A percentile compares a stretch with the other conserved stretches of the same genome.
phyloP scores from a whole-genome alignment of 2,888 invertebrate genomes.

The Nycteola revayana region DNA sequence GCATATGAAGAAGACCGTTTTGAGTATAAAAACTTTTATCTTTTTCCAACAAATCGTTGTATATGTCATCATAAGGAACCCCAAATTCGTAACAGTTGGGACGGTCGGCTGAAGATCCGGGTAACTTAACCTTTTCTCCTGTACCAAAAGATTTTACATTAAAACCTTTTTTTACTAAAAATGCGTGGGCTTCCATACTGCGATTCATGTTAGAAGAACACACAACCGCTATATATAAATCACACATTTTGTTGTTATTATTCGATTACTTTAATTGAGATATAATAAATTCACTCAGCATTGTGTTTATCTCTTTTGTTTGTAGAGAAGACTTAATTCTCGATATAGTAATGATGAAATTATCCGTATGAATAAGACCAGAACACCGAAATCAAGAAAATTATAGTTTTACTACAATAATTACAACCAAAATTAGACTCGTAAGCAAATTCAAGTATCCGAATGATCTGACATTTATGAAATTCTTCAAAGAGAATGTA shows the following conservation, averaged over 20 bases:
- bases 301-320: no score
- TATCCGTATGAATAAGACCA: no score
- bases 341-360: neutral
- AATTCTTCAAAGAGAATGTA: no score
- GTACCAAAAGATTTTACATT: conserved; percentile 97
- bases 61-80: conserved; percentile 97
- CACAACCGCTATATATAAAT: conserved; percentile 94
- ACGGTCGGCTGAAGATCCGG: conserved; percentile 95
- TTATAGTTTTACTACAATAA: no score
- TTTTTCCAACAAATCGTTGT: conserved; percentile 93
- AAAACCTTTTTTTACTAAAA: conserved; percentile 98
- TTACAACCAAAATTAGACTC: no score
- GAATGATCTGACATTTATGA: no score
- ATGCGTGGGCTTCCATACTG: conserved; percentile 99
- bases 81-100: conserved; percentile 99
- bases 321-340: no score
- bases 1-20: conserved; percentile 98
- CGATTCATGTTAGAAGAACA: conserved; percentile 99
- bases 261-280: no score
- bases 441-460: no score
- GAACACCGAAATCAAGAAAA: no score
- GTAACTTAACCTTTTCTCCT: conserved; percentile 97
- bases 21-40: conserved; percentile 98
- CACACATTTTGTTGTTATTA: conserved; percentile 42
- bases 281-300: no score